Conservation (phyloP, 1,140 invertebrate genomes). For the Brachionus calyciflorus region DNA sequence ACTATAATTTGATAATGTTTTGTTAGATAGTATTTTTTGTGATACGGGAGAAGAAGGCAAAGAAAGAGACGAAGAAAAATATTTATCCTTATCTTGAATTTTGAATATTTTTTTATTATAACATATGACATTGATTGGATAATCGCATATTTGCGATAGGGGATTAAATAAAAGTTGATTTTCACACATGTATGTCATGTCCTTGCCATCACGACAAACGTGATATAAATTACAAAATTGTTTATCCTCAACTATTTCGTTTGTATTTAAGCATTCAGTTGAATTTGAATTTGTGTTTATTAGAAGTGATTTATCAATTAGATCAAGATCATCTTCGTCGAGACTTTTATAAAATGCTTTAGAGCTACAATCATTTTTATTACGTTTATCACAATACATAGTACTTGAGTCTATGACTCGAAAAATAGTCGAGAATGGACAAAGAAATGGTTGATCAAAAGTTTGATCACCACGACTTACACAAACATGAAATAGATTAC, state of each 20-base stretch:
- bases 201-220: background rate
- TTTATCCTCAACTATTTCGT: slow-evolving; percentile 2
- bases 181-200: slow-evolving; percentile 36
- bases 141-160: slow-evolving; percentile 37
- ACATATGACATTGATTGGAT: slow-evolving; percentile 40
- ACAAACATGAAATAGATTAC: slow-evolving; percentile 47
- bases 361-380: slow-evolving; percentile 13
- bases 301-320: background rate
- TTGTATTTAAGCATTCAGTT: background rate
- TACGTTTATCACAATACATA: slow-evolving; percentile 40
- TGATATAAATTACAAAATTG: slow-evolving; percentile 38
- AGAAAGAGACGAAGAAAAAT: no score
- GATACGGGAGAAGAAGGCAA: no score
- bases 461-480: slow-evolving; percentile 4
- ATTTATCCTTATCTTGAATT: background rate
- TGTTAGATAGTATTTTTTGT: no score
- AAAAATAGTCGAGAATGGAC: slow-evolving; percentile 36
- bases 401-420: background rate
- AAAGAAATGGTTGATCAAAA: slow-evolving; percentile 43
- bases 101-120: slow-evolving; percentile 21
- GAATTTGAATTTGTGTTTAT: background rate
- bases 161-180: slow-evolving; percentile 44
- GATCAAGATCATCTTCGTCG: background rate
- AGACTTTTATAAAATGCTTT: slow-evolving; percentile 17
- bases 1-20: background rate